A percentile compares a stretch with the other conserved stretches of the same genome.
Conservation (phyloP, 2,797 vertebrate genomes). For the Carapus acus region DNA sequence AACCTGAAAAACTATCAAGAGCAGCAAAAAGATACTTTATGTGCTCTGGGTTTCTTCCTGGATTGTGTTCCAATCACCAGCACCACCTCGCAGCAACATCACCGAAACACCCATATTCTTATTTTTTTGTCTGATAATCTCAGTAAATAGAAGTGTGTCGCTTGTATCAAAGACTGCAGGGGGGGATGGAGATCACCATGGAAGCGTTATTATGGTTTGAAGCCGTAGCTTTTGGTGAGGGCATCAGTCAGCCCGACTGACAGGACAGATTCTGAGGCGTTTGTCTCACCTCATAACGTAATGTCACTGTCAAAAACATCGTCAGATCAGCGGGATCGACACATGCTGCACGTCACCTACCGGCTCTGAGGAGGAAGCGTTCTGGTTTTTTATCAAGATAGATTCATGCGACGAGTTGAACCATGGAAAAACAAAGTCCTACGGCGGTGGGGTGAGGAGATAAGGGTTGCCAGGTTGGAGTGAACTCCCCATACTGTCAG, state of each 20-base stretch:
- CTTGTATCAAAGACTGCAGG: conserved; percentile 1
- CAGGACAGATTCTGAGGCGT: too few species aligned
- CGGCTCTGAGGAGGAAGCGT: not conserved
- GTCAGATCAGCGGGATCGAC: conserved; percentile 17
- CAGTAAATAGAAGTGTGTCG: not conserved
- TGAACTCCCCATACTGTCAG: conserved; percentile 52
- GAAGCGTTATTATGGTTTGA: too few species aligned
- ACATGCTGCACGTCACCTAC: conserved; percentile 14
- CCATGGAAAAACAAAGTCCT: not conserved
- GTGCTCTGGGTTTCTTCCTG: too few species aligned
- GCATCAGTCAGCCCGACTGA: too few species aligned
- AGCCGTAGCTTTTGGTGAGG: too few species aligned
- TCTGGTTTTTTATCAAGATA: not conserved
- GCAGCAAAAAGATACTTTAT: too few species aligned
- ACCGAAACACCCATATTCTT: conserved; percentile 42
- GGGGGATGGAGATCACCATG: conserved; percentile 9
- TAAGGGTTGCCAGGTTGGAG: conserved; percentile 27
- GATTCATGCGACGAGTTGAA: conserved; percentile 3
- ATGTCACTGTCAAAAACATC: conserved; percentile 6
- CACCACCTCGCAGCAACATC: conserved; percentile 74
- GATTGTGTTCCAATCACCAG: conserved; percentile 68
- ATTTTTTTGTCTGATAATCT: not conserved
- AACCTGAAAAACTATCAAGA: too few species aligned
- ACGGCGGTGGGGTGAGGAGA: conserved; percentile 3
- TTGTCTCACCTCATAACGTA: too few species aligned